Base-by-base conservation (phyloP, 2,797 vertebrate genomes). In the Pogonophryne albipinna region DNA sequence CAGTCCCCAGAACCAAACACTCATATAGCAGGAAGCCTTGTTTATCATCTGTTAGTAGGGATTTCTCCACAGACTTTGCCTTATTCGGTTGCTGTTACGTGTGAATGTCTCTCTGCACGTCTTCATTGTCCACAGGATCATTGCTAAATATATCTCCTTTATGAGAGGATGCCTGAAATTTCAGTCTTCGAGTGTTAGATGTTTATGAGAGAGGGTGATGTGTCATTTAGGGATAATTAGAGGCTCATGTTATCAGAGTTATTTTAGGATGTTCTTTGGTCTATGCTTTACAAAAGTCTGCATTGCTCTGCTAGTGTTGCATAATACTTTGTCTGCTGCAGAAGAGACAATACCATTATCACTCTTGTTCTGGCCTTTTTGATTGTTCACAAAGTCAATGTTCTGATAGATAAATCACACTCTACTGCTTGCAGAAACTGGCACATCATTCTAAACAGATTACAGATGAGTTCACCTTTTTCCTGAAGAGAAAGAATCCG, bases 11-110 rank as follows among this genome's bases (percentile, higher is more conserved):
- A 74, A 45, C 44, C 44, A 79, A 66, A 75, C 58, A 49, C 27
- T 47, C 6, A 44, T 7, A 69, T 62, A 45, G 49, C 61, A 80
- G 58, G 46, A 76, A 55, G 10, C 62, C 38, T 78, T 78, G 71
- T 90, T 82, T 80, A 56, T 78, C 76, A 76, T 79, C 20, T 79
- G 56, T 83, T 52, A 49, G 49, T 57, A 1, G 38, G 53, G 42
- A 72, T 57, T 19, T 72, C 77, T 76, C 16, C 61, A 58, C 67
- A 46, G 60, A 55, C 63, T 46, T 49, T 66, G 41, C 31, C 41
- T 34, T 31, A 20, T 67, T 61, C 3, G 17, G 55, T 52, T 65
- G 42, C 46, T 57, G 64, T 74, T 80, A 78, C 27, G 14, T 78
- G 74, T 67, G 73, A 80, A 72, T 6, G 19, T 47, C 16, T 41